Base-by-base conservation (phyloP, 2,888 invertebrate species). In the Phortica okadai region DNA sequence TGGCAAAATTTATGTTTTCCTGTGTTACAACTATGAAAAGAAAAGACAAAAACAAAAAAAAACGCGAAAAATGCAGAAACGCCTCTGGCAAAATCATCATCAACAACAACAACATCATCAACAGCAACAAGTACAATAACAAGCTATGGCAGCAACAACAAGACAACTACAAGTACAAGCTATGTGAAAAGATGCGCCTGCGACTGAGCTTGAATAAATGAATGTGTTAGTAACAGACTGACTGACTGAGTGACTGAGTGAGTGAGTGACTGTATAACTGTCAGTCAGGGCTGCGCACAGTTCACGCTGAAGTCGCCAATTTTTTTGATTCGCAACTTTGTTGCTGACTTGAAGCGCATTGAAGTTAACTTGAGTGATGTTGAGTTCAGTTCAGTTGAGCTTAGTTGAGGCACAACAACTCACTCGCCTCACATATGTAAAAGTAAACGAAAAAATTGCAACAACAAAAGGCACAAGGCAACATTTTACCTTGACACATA, bases 401-500 rank as follows among this genome's bases (percentile, higher is more conserved):
- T 33, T 2, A 33, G 33, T 21, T n/a, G 14, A 44, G 45, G 44
- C 64, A 25, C 64, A 21, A 25, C 64, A 21, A 25, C 42, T 6
- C 7, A 11, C 41, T 11, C 66, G 10, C 11, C 33, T 66, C 41
- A 33, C 66, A 66, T 66, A 42, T 69, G 16, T 8, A 33, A 33
- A 33, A 64, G 21, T 21, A 64, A 33, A 33, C 25, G 7, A 64
- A 33, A 21, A 64, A 10, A 72, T 41, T 25, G 58, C 62, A 62
- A 25, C 16, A 62, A 62, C 62, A 7, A 62, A 25, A n/a, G 21
- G 25, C 62, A 62, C n/a, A 72, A 72, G 58, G 80, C 81, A 78
- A 79, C 82, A 80, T 77, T 82, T 85, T 83, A 83, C 85, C 85
- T 85, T 85, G 85, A 85, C 85, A 85, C 84, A 85, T 86, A 83